Evolutionary conservation across 2,888 invertebrate genomes (phyloP), one percentile per base, ranked within the genome.

Genomic region (Lycaena phlaeas): DNA sequence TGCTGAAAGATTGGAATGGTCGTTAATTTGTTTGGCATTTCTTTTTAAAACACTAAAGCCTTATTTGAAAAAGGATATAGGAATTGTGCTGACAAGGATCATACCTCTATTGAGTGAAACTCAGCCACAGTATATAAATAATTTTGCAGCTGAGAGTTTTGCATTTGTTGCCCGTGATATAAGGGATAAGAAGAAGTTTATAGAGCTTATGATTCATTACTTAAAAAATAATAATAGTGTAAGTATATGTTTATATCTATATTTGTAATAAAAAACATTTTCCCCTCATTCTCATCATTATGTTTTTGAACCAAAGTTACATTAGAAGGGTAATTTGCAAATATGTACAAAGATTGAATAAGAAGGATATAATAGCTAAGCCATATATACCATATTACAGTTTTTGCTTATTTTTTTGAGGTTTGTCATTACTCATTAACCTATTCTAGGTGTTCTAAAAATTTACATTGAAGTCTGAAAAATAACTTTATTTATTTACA

Each of bases 71-170:
- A 92, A 91, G 54, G 92, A 96, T 63, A 88, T 96, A 34, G 87
- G 88, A 34, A 81, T 86, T 9, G 89, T 96, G 0, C 88, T 94
- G 48, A 88, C 88, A 49, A 85, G 88, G 34, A 86, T 94, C 5
- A 66, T 94, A 25, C 94, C 95, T 0, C 74, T 97, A 3, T 69
- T 97, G 26, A 91, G 92, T 53, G 90, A 91, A 38, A 81, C 85
- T n/a, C 90, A 91, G 56, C 93, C 94, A 14, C 88, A 89, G 46
- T 95, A 96, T 63, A 90, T 98, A 14, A 92, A 93, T 52, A 92
- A 92, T 60, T 98, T 98, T 87, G 96, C 97, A 3, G 95, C 96
- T 0, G 97, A 98, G 76, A 94, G 96, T 71, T 97, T 98, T 86
- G 93, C 97, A 0, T 98, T 96, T 85, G 92, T 98, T 1, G 93